phyloP scores from a whole-genome alignment of 1,140 invertebrate species.

The Drepana arcuata region DNA sequence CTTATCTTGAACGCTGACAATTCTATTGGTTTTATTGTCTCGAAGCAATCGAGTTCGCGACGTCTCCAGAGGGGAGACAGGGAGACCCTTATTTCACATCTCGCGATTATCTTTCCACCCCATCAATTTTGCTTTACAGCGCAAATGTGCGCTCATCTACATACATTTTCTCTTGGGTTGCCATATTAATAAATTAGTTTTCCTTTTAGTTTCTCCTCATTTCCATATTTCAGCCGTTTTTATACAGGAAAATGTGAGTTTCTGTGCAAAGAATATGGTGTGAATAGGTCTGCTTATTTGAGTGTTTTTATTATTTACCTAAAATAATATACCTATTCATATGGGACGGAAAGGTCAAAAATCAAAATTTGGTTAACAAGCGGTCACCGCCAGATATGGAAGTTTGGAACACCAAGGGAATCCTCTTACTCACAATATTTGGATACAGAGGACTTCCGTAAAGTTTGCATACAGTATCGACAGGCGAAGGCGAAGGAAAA shows the following conservation, averaged over 20 bases:
- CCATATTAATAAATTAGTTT: slow-evolving; percentile 2
- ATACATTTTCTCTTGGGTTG: not conserved
- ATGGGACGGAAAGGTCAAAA: no score
- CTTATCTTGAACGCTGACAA: no score
- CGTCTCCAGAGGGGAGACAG: not conserved
- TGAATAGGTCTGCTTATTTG: slow-evolving; percentile 3
- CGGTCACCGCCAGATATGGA: no score
- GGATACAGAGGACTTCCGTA: no score
- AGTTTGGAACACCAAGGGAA: no score
- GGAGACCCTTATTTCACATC: not conserved
- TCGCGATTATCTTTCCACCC: not conserved
- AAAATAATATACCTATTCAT: no score
- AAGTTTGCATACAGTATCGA: no score
- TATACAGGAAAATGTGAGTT: slow-evolving; percentile 7
- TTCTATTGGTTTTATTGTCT: not conserved
- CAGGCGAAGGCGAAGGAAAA: no score
- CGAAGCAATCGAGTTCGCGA: not conserved
- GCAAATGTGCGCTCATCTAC: not conserved
- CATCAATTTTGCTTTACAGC: no score
- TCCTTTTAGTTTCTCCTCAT: not conserved
- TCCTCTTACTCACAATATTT: no score
- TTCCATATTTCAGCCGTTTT: slow-evolving; percentile 6
- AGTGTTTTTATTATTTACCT: no score
- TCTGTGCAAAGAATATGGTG: slow-evolving; percentile 9
- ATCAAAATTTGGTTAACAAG: no score